Percentiles rank a stretch among this genome's conserved stretches.
These are phyloP conservation scores for Bombyx huttoni DNA, from an alignment of 2,888 invertebrate species.

Conservation along the genomic window DNA sequence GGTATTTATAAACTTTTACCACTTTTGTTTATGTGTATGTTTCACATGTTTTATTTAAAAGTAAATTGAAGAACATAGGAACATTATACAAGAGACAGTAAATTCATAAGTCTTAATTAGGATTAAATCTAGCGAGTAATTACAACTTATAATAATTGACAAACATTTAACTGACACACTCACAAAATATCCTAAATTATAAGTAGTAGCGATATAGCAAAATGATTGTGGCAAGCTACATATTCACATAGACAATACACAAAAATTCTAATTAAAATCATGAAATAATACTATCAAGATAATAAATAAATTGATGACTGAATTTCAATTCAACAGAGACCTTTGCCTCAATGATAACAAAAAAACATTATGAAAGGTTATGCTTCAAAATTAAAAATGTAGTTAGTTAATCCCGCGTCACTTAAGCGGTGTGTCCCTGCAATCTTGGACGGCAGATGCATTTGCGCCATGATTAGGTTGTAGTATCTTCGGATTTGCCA, in stretches of 20 bases:
- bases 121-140: not conserved
- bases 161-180: not conserved
- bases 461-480: no score
- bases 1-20: no score
- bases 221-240: not conserved
- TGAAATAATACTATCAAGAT: not conserved
- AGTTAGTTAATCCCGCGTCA: no score
- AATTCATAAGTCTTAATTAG: not conserved
- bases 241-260: not conserved
- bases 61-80: not conserved
- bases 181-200: not conserved
- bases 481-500: no score
- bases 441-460: no score
- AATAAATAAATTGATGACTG: slow-evolving; percentile 4
- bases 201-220: not conserved
- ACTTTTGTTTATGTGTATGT: no score
- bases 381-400: no score
- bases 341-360: not conserved
- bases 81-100: not conserved
- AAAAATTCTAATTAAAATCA: not conserved
- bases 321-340: slow-evolving; percentile 4
- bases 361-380: not conserved
- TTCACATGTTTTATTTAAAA: not conserved
- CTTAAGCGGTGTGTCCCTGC: no score
- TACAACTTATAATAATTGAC: not conserved